Conservation (phyloP, 2,797 vertebrate species). For the Capromys pilorides region DNA sequence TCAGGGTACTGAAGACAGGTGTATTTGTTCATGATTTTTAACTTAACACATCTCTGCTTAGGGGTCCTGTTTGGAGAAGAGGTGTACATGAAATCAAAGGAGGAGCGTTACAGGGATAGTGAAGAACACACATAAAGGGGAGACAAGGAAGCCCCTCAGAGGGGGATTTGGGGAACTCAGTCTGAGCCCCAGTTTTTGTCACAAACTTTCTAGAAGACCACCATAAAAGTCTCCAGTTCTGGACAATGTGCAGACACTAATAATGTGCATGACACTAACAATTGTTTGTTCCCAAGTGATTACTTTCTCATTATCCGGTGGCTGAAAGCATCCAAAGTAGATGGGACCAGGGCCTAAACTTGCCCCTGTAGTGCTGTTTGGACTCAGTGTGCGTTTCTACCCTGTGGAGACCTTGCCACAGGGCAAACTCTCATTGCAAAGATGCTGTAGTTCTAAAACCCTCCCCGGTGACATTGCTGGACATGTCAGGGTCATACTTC, state of each 20-base stretch:
- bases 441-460: not conserved
- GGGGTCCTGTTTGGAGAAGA: not conserved
- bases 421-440: not conserved
- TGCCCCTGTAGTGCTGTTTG: not conserved
- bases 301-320: not conserved
- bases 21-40: not conserved
- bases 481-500: not conserved
- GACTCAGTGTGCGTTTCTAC: not conserved
- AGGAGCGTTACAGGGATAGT: not conserved
- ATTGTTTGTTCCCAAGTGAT: not conserved
- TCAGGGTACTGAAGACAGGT: not conserved
- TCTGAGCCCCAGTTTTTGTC: not conserved
- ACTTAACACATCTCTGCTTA: not conserved
- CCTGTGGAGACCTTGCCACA: not conserved
- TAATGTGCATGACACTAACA: not conserved
- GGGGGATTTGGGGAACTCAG: not conserved
- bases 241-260: not conserved
- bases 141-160: not conserved
- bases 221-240: not conserved
- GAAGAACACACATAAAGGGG: not conserved
- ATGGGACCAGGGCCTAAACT: not conserved
- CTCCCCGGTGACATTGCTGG: not conserved
- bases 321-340: not conserved
- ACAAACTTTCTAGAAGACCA: not conserved
- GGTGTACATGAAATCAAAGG: not conserved